These are phyloP conservation scores for Arvicola amphibius DNA, from an alignment of 2,797 vertebrate species.

Conservation along the genomic window DNA sequence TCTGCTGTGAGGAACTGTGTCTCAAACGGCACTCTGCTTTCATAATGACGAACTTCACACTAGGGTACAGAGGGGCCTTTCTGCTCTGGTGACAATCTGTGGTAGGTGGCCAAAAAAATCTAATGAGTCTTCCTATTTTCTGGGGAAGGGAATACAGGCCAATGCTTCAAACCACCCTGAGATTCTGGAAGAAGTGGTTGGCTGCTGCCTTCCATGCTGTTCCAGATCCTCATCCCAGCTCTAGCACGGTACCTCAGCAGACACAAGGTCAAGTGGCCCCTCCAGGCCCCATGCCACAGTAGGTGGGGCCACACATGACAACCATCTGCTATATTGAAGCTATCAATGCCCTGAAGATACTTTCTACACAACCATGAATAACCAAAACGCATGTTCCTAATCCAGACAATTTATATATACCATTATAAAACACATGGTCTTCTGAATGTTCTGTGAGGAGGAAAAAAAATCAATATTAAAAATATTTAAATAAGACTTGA, in stretches of 20 bases:
- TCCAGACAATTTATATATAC: background rate
- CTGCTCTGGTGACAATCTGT: background rate
- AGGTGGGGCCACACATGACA: background rate
- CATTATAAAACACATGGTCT: constrained; percentile 36
- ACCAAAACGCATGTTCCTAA: constrained; percentile 30
- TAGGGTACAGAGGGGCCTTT: background rate
- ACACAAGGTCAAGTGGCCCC: background rate
- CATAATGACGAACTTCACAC: background rate
- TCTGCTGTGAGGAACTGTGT: background rate
- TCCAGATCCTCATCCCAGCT: background rate
- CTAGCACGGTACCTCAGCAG: background rate
- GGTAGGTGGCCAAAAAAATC: background rate
- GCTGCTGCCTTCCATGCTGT: background rate
- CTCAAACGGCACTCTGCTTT: no score
- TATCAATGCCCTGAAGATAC: background rate
- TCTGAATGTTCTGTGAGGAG: background rate
- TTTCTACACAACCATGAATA: constrained; percentile 22
- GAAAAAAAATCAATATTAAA: background rate
- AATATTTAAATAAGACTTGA: background rate
- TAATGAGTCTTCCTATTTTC: background rate
- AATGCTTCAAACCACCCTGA: background rate
- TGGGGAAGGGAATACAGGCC: background rate
- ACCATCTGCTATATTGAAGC: background rate
- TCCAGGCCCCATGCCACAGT: background rate
- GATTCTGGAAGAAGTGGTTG: background rate